Percentiles rank a stretch among this genome's conserved stretches.
These are phyloP conservation scores for Andrena praecox DNA, from an alignment of 2,888 invertebrate species.

Conservation along the genomic window DNA sequence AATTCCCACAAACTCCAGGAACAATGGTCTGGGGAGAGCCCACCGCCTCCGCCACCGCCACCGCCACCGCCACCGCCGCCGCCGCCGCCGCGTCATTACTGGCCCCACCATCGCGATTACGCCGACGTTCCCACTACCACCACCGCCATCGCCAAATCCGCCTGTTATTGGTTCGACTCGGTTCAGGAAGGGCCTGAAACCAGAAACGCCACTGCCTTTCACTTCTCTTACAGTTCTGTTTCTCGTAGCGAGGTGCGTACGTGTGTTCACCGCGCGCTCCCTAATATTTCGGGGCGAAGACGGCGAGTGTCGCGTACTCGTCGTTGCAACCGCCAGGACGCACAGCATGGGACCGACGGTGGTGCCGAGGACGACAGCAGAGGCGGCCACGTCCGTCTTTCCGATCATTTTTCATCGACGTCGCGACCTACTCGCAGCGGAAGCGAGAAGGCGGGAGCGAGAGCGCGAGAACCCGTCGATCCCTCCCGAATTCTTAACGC, in stretches of 20 bases:
- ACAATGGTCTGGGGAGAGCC: too few relatives aligned
- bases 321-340: conserved; percentile 25
- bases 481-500: conserved; percentile 14
- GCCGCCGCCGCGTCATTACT: background rate
- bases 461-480: conserved; percentile 16
- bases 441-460: conserved; percentile 7
- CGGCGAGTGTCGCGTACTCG: conserved; percentile 12
- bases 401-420: conserved; percentile 16
- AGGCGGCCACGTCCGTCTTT: conserved; percentile 7
- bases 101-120: background rate
- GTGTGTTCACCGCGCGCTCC: conserved; percentile 31
- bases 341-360: conserved; percentile 8
- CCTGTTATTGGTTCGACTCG: conserved; percentile 5
- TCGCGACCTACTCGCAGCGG: conserved; percentile 27
- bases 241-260: conserved; percentile 50
- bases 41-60: too few relatives aligned
- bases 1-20: too few relatives aligned
- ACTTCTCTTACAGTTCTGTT: conserved; percentile 54
- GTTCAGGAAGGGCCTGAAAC: conserved; percentile 51
- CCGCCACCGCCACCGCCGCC: too few relatives aligned
- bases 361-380: background rate
- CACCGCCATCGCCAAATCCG: background rate
- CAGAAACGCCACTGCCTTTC: conserved; percentile 76
- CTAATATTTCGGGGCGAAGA: conserved; percentile 18
- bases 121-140: background rate